Evolutionary conservation across 2,797 vertebrate species (phyloP), one percentile per base, ranked within the genome.

Genomic region (Gephyroberyx darwinii): DNA sequence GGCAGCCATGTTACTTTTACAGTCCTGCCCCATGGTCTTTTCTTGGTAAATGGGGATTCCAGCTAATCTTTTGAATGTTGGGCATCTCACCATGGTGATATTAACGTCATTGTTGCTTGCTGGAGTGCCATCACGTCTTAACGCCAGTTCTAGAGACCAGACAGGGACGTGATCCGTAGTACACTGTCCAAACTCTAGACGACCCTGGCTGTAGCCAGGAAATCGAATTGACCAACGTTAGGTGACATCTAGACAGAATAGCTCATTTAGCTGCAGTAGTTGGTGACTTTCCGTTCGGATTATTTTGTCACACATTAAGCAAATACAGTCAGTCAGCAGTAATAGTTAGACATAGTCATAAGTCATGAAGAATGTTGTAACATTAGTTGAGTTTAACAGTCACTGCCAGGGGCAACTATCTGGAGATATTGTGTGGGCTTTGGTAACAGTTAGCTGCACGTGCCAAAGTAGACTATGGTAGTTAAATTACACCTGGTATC

Each of bases 1-100:
- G 82, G 84, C 84, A 82, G 86, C 85, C 83, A 88, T 90, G 66
- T 88, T 88, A 61, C 65, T 75, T 71, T 56, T 56, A 37, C 9
- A 47, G 35, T n/a, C 19, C 16, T 51, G 64, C 65, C 59, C 55
- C 1, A 1, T 77, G 64, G 71, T 69, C 17, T 48, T 43, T 63
- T 17, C 39, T 69, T 39, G 20, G n/a, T 17, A 3, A 16, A 1
- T 4, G 43, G 43, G 12, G 43, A 7, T 50, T 61, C 14, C n/a
- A 45, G 43, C 17, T 4, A 0, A n/a, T 5, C 3, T 43, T 16
- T 37, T 6, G 0, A 37, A 5, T 9, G 1, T 30, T 13, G 35
- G 17, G 2, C 3, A 10, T 45, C 2, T 33, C 5, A 6, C 19
- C 9, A n/a, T 54, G 52, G 26, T 54, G 22, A 30, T 14, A 6